A percentile compares a stretch with the other conserved stretches of the same genome.
Evolutionary conservation across 2,113 vertebrate species (phyloP).

Genomic region (Macrotus californicus): DNA sequence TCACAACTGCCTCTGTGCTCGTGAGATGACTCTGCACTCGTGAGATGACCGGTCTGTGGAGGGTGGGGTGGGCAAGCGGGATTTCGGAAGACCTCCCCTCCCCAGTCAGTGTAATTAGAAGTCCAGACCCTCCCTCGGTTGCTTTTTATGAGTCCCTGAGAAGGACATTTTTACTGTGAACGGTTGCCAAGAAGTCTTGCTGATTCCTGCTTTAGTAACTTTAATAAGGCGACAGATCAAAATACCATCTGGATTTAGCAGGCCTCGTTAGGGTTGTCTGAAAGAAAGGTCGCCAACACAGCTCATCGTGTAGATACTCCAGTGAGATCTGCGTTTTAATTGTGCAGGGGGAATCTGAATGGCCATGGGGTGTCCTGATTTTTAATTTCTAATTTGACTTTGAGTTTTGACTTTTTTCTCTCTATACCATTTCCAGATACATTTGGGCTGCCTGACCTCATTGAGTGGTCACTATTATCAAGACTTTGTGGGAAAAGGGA

Average conservation of each 20-base stretch:
- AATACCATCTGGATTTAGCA: neutral
- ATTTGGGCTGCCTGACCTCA: neutral
- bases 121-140: neutral
- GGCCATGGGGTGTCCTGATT: neutral
- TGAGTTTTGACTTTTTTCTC: constrained; percentile 52
- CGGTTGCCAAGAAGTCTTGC: constrained; percentile 32
- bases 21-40: neutral
- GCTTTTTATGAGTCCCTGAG: neutral
- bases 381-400: neutral
- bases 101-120: neutral
- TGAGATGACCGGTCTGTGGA: neutral
- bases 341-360: neutral
- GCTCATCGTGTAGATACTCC: neutral
- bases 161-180: neutral
- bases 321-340: constrained; percentile 24
- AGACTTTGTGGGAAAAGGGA: constrained; percentile 22
- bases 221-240: constrained; percentile 33
- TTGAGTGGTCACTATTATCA: constrained; percentile 7
- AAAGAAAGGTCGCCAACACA: neutral
- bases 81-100: neutral
- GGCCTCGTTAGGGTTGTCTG: neutral
- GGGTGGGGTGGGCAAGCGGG: neutral
- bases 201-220: constrained; percentile 28
- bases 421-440: constrained; percentile 46
- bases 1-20: neutral